These are phyloP conservation scores for Papio anubis DNA, from an alignment of 2,113 vertebrate species.

Conservation along the genomic window DNA sequence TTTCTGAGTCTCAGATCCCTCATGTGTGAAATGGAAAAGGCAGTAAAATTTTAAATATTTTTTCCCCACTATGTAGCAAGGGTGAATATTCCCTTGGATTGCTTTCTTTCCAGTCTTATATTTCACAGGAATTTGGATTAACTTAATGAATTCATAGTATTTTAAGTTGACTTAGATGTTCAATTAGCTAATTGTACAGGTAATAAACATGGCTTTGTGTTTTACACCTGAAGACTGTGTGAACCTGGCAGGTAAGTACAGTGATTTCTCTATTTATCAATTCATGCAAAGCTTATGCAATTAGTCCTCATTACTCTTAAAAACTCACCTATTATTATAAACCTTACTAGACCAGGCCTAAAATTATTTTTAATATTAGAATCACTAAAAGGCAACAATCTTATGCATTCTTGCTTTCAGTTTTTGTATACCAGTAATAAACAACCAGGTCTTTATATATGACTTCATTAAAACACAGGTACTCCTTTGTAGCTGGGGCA, in stretches of 20 bases:
- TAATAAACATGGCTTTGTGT: neutral
- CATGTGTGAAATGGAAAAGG: neutral
- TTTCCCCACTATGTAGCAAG: neutral
- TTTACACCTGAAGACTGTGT: neutral
- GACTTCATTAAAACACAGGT: neutral
- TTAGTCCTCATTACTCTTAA: neutral
- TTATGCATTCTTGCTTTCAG: neutral
- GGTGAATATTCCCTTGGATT: neutral
- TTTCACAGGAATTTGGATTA: conserved; percentile 6
- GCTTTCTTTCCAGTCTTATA: neutral
- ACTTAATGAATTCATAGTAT: neutral
- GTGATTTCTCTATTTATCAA: neutral
- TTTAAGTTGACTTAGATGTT: neutral
- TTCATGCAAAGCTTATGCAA: neutral
- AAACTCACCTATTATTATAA: neutral
- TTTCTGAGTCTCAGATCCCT: neutral
- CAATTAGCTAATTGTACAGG: neutral
- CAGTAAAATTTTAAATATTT: neutral
- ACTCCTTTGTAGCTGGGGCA: neutral
- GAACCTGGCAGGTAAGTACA: neutral
- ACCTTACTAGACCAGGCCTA: neutral
- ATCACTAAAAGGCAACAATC: neutral
- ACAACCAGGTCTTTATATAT: neutral
- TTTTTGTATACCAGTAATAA: neutral
- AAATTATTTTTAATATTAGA: conserved; percentile 47